These are phyloP conservation scores for Pontoporia blainvillei DNA, from an alignment of 2,113 vertebrate genomes.

Conservation along the genomic window DNA sequence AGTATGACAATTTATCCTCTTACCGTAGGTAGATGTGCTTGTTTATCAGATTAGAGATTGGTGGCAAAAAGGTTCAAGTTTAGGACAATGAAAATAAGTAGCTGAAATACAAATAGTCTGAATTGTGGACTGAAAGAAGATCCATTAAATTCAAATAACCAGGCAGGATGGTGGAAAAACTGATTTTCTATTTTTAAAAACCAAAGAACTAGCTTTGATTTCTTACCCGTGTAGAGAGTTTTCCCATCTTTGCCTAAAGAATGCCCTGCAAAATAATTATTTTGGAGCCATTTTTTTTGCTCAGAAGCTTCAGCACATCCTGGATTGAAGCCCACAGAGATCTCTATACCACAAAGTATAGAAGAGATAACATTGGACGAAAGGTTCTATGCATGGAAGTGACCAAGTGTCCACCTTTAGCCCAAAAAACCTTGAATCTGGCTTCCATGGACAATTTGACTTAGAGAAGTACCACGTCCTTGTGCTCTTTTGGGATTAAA, in stretches of 20 bases:
- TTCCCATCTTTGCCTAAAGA: neutral
- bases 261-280: neutral
- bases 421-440: neutral
- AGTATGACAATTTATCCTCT: neutral
- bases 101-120: neutral
- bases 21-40: neutral
- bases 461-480: neutral
- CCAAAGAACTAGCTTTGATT: neutral
- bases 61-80: neutral
- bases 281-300: neutral
- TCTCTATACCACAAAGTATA: neutral
- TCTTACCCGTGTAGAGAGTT: neutral
- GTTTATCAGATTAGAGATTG: neutral
- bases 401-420: neutral
- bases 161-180: neutral
- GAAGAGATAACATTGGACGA: neutral
- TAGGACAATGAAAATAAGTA: neutral
- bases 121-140: neutral
- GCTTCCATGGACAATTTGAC: neutral
- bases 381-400: neutral
- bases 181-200: slow-evolving; percentile 18
- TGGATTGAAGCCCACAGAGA: neutral
- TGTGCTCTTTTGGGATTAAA: neutral
- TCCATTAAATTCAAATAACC: neutral
- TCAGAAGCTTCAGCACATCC: neutral